Conservation (phyloP, 2,888 invertebrate species). For the Bruchidius siliquastri region DNA sequence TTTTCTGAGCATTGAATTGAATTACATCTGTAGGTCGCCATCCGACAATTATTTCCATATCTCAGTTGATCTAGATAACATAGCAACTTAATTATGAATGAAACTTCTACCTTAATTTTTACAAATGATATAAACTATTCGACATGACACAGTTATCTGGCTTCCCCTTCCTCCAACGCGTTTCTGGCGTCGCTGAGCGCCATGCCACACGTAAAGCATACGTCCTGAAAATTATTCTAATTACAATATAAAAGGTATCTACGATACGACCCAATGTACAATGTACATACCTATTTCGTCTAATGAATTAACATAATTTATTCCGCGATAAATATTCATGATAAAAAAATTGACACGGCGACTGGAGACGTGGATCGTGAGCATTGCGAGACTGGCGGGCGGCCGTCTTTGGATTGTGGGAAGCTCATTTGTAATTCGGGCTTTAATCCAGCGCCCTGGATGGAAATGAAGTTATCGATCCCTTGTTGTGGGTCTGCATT, state of each 20-base stretch:
- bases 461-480: not conserved
- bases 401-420: not conserved
- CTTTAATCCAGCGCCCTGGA: not conserved
- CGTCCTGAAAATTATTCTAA: not conserved
- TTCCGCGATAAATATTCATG: conserved; percentile 8
- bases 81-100: not conserved
- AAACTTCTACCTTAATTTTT: not conserved
- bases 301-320: conserved; percentile 9
- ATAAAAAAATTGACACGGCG: not conserved
- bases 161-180: not conserved
- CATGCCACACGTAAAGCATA: not conserved
- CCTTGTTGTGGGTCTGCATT: not conserved
- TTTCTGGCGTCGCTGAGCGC: not conserved
- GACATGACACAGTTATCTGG: not conserved
- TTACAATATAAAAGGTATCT: not conserved
- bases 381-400: not conserved
- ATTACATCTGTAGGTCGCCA: no score
- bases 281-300: conserved; percentile 4
- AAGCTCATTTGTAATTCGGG: not conserved
- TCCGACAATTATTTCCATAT: no score
- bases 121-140: not conserved
- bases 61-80: no score
- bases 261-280: not conserved
- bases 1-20: no score
- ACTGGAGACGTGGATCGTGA: not conserved